Conservation (phyloP, 2,797 vertebrate species). For the Varecia variegata region DNA sequence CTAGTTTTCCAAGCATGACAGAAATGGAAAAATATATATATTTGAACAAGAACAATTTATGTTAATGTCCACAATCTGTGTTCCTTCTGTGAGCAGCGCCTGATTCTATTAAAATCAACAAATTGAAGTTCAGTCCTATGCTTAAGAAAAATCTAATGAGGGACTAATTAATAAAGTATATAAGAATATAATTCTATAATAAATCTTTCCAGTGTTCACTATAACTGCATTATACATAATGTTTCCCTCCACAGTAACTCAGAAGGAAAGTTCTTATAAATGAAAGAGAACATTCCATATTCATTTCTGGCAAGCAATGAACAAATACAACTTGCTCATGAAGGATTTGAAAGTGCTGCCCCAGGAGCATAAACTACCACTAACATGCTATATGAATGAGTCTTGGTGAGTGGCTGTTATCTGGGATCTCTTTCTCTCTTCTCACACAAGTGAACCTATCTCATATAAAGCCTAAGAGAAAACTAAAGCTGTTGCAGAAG, state of each 20-base stretch:
- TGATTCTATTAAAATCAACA: slow-evolving; percentile 72
- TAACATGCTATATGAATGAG: slow-evolving; percentile 24
- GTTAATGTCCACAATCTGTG: slow-evolving; percentile 77
- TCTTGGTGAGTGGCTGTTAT: slow-evolving; percentile 60
- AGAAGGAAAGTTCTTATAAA: slow-evolving; percentile 55
- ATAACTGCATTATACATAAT: slow-evolving; percentile 68
- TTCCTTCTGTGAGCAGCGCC: slow-evolving; percentile 73
- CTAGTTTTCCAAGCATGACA: slow-evolving; percentile 85
- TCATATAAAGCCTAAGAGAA: slow-evolving; percentile 54
- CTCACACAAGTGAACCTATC: not conserved
- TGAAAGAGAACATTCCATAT: slow-evolving; percentile 44
- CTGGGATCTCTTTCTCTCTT: not conserved
- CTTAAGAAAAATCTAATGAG: slow-evolving; percentile 59
- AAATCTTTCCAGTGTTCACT: slow-evolving; percentile 74
- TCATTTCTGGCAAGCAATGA: slow-evolving; percentile 57
- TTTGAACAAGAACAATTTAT: slow-evolving; percentile 82
- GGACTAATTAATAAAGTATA: slow-evolving; percentile 74
- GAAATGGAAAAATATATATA: slow-evolving; percentile 81
- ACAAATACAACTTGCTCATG: slow-evolving; percentile 38
- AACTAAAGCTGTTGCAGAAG: slow-evolving; percentile 67
- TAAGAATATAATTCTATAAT: slow-evolving; percentile 73
- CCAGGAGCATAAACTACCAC: slow-evolving; percentile 43
- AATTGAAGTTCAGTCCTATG: slow-evolving; percentile 67
- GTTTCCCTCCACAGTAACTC: slow-evolving; percentile 62
- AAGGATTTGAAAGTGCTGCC: slow-evolving; percentile 59